Base-by-base conservation (phyloP, 2,113 vertebrate genomes). In the Sturnira hondurensis region DNA sequence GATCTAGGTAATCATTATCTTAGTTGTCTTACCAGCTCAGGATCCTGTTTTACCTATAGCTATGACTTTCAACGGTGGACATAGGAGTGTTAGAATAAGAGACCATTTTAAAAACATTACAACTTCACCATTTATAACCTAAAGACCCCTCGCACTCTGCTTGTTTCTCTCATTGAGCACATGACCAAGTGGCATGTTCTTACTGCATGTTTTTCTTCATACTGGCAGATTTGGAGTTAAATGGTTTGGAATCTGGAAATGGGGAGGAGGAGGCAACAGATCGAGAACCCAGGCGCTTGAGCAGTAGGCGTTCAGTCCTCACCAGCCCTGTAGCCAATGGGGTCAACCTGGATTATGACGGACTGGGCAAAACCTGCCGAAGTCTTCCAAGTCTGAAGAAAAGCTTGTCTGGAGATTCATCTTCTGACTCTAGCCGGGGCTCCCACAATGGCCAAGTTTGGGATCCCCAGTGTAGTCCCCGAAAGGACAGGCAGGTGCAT, bases 401-500 rank as follows among this genome's bases (percentile, higher is more conserved):
- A 97, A 97, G 96, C 84, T 97, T 98, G 11, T 98, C 98, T 36
- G 97, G 98, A 61, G 98, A 98, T 93, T 98, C 98, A 1, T 98
- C 98, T 10, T 98, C 98, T 0, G 98, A 99, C 91, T 98, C 98
- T 83, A 98, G 98, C 96, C 97, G 98, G 38, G 98, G 98, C 4
- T 98, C 98, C 90, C 98, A 98, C 19, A 99, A 99, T 0, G 98
- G 98, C 92, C 98, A 99, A 96, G 96, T 98, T 70, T 98, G 98
- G 97, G 98, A 98, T 17, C 95, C 98, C 0, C 98, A 95, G 0
- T 96, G 97, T n/a, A 98, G 98, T 82, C 98, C 98, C 0, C 97
- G 91, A 83, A 98, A 98, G 97, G 98, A 61, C 96, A 98, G 96
- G 92, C 98, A 97, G 97, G 98, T 99, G 28, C 98, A 98, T 91